Conservation (phyloP, 92 coral and sea anemone species). For the Parazoanthus swiftii region DNA sequence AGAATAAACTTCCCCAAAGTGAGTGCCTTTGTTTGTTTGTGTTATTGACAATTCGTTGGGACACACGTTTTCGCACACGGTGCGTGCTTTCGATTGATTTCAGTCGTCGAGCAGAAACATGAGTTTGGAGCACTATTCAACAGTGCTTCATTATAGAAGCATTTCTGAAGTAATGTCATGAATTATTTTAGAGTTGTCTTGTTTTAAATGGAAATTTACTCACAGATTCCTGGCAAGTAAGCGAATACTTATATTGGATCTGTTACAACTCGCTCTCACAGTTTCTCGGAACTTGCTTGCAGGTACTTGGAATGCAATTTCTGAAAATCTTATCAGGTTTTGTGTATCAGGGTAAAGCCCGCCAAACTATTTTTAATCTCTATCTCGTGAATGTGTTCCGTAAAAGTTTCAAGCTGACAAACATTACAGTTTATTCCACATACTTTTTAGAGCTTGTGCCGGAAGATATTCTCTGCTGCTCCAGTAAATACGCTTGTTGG, state of each 20-base stretch:
- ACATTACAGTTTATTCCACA: neutral
- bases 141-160: neutral
- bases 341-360: neutral
- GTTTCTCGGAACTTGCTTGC: neutral
- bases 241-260: neutral
- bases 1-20: slow-evolving; percentile 53
- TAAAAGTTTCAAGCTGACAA: neutral
- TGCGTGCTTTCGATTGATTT: too few species aligned
- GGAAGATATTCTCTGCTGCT: neutral
- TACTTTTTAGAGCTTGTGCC: neutral
- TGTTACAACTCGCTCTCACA: neutral
- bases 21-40: neutral
- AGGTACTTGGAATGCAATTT: neutral
- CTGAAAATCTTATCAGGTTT: neutral
- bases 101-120: too few species aligned
- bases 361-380: too few species aligned
- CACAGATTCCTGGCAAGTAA: neutral
- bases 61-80: too few species aligned
- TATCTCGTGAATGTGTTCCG: neutral
- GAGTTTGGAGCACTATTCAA: neutral
- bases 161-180: neutral
- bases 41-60: too few species aligned
- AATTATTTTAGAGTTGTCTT: too few species aligned
- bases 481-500: too few species aligned
- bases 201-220: too few species aligned